Conservation (phyloP, 2,888 invertebrate genomes). For the Diarsia brunnea region DNA sequence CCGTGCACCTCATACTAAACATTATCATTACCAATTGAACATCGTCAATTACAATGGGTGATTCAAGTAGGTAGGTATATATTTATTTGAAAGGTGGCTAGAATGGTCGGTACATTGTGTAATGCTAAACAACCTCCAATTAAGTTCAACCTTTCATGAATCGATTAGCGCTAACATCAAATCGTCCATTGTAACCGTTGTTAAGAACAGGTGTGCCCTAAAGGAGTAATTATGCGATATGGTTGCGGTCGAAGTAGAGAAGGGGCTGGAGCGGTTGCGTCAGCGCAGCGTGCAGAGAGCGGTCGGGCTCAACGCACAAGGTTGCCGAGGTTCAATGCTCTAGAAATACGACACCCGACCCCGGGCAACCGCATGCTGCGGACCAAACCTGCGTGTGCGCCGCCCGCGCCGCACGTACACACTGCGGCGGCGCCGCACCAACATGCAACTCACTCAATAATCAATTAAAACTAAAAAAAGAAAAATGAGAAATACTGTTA, state of each 20-base stretch:
- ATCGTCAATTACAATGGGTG: slow-evolving; percentile 57
- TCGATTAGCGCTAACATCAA: slow-evolving; percentile 81
- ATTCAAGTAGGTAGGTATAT: slow-evolving; percentile 49
- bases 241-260: slow-evolving; percentile 83
- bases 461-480: slow-evolving; percentile 1
- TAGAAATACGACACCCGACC: slow-evolving; percentile 90
- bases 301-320: slow-evolving; percentile 90
- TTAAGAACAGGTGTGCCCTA: slow-evolving; percentile 87
- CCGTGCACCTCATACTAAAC: slow-evolving; percentile 35
- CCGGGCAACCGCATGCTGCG: slow-evolving; percentile 81
- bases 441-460: slow-evolving; percentile 30
- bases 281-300: slow-evolving; percentile 88
- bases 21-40: slow-evolving; percentile 45
- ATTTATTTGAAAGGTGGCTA: slow-evolving; percentile 65
- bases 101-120: slow-evolving; percentile 73
- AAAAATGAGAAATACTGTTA: background rate
- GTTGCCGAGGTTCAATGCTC: slow-evolving; percentile 91
- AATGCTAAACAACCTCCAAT: slow-evolving; percentile 79
- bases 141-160: slow-evolving; percentile 87
- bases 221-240: slow-evolving; percentile 88
- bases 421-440: slow-evolving; percentile 56
- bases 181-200: slow-evolving; percentile 82
- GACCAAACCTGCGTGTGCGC: slow-evolving; percentile 74
- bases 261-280: slow-evolving; percentile 89
- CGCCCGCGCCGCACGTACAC: slow-evolving; percentile 61